Evolutionary conservation across 1,140 invertebrate species (phyloP), one percentile per base, ranked within the genome.

Genomic region (Oryzaephilus surinamensis): DNA sequence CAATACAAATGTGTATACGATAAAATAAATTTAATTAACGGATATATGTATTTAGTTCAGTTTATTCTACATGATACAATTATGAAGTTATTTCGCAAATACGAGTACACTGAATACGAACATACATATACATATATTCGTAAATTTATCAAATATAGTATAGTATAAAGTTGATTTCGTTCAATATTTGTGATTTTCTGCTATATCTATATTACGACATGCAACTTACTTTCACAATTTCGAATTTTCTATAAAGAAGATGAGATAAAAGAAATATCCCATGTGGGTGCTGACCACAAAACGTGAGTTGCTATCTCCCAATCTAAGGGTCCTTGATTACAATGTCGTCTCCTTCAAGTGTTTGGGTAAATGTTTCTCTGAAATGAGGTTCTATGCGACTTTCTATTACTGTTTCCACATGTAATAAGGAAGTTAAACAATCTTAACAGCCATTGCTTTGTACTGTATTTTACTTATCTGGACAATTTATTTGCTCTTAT

Each of bases 301-400:
- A 40, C 31, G 38, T 40, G 38, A 33, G 38, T 27, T 40, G 30
- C 32, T 40, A 30, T 32, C 38, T 39, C 19, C 5, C 15, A 39
- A 10, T 24, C 28, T 39, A 39, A 39, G 31, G 20, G 38, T 32
- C 19, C 38, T 31, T 39, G 38, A 39, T 39, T 39, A 39, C 38
- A 32, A 32, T 15, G 15, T 18, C 32, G 11, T 24, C n/a, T n/a
- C n/a, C 18, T 11, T 32, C 29, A 17, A 40, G 38, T 32, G 23
- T 28, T 40, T 40, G 38, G 19, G 29, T 26, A 40, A 40, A 40
- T 40, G 38, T 32, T 23, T 10, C 3, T 16, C 19, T 38, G 28
- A 21, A 21, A 38, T 31, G 27, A 21, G 5, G 30, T 17, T n/a
- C 6, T 12, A 16, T 35, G 13, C 24, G 15, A 23, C 26, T 36